These are phyloP conservation scores for Parauchenoglanis punctatus DNA, from an alignment of 2,797 vertebrate genomes.

Conservation along the genomic window DNA sequence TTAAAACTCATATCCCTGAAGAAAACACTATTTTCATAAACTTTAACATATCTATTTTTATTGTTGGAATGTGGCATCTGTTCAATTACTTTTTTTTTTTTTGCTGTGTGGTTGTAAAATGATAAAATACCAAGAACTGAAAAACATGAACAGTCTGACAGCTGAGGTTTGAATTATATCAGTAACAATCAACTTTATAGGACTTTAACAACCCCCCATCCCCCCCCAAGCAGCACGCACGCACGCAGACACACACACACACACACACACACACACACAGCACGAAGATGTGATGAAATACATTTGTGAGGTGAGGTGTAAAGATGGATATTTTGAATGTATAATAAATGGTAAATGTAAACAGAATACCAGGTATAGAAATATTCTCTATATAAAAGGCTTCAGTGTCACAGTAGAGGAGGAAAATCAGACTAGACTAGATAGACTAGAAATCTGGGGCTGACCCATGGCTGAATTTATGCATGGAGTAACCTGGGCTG, in stretches of 20 bases:
- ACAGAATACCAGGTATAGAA: background rate
- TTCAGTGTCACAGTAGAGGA: background rate
- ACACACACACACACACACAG: background rate
- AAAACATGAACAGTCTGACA: constrained; percentile 2
- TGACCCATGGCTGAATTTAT: background rate
- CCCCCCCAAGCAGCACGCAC: background rate
- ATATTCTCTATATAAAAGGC: background rate
- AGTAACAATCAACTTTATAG: background rate
- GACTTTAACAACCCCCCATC: background rate
- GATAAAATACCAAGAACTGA: constrained; percentile 4
- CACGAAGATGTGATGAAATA: background rate
- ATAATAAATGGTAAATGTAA: background rate
- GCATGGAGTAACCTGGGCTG: background rate
- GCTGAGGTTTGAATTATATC: background rate
- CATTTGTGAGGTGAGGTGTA: background rate
- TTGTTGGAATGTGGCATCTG: constrained; percentile 30
- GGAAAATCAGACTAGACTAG: background rate
- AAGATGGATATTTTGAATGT: background rate
- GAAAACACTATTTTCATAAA: constrained; percentile 28
- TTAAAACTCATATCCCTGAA: constrained; percentile 36
- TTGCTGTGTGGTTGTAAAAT: constrained; percentile 12
- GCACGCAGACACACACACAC: background rate
- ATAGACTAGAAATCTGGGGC: background rate
- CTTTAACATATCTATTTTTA: constrained; percentile 35
- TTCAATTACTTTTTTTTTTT: constrained; percentile 1